Evolutionary conservation across 2,888 invertebrate species (phyloP).

Genomic region (Tachina lurida): DNA sequence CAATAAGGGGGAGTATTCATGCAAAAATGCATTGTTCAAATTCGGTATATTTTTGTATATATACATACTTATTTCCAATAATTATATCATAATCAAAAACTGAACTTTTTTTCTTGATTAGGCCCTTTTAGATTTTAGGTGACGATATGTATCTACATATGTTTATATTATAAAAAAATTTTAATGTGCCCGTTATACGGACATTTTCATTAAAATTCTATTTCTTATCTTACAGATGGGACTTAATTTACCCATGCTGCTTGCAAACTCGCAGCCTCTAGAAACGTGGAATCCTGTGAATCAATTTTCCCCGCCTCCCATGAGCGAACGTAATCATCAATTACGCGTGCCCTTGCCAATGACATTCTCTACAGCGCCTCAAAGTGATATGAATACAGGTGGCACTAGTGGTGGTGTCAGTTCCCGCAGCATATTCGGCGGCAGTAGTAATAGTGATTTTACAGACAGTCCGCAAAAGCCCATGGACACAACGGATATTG

Average conservation of each 20-base stretch:
- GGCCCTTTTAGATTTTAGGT: no score
- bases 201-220: neutral
- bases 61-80: no score
- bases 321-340: slow-evolving; percentile 73
- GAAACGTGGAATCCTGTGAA: slow-evolving; percentile 79
- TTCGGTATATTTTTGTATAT: neutral
- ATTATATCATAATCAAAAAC: no score
- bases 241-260: slow-evolving; percentile 80
- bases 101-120: no score
- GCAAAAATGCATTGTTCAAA: no score
- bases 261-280: slow-evolving; percentile 79
- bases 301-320: slow-evolving; percentile 79
- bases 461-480: slow-evolving; percentile 79
- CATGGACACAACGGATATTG: slow-evolving; percentile 79
- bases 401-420: slow-evolving; percentile 65
- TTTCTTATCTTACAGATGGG: slow-evolving; percentile 78
- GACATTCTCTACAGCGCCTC: slow-evolving; percentile 73
- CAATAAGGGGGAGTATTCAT: no score
- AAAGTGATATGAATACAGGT: slow-evolving; percentile 68
- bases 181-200: neutral
- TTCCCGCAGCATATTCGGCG: slow-evolving; percentile 74
- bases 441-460: slow-evolving; percentile 80
- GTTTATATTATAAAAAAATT: neutral
- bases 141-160: no score
- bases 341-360: slow-evolving; percentile 79